Base-by-base conservation (phyloP, 1,140 invertebrate genomes). In the Diabrotica virgifera region DNA sequence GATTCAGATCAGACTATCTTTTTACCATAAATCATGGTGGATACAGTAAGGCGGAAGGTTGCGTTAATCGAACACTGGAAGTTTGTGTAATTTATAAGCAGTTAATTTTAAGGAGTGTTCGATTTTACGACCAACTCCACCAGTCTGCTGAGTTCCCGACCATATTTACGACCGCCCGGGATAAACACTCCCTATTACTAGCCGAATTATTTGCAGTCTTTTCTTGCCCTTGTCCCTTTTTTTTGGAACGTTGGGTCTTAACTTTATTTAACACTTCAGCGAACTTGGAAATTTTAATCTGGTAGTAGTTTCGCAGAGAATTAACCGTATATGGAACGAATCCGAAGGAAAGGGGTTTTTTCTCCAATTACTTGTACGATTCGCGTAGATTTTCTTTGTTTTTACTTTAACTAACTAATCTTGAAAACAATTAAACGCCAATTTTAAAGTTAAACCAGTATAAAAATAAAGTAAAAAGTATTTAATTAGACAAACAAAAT, bases 101-200 rank as follows among this genome's bases (percentile, higher is more conserved):
- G 72, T 74, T 76, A 76, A 74, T 76, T 76, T 72, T 74, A 74
- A 76, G 74, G 74, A 74, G 71, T 72, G 73, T 72, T 76, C 74
- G 70, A 72, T 74, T 74, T 72, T 73, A 73, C 70, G 68, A 71
- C 62, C 70, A 64, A 24, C 24, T 24, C 24, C 59, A 50, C 24
- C 60, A 51, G 35, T 62, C 55, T 12, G 54, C 58, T 37, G 36
- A 35, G 50, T 63, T 67, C 57, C 13, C 57, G 59, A 67, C 55
- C 60, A 57, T 69, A 62, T 63, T 66, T 69, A 46, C 64, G 63
- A 36, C 36, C 61, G 55, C 14, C 36, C 61, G 60, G 37, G 64
- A 56, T 63, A 69, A 69, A 69, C 67, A 69, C 67, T 63, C 67
- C 67, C 64, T 65, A 36, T 63, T 65, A 54, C 62, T 13, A 40